Conservation (phyloP, 2,888 invertebrate species). For the Orchestes rusci region DNA sequence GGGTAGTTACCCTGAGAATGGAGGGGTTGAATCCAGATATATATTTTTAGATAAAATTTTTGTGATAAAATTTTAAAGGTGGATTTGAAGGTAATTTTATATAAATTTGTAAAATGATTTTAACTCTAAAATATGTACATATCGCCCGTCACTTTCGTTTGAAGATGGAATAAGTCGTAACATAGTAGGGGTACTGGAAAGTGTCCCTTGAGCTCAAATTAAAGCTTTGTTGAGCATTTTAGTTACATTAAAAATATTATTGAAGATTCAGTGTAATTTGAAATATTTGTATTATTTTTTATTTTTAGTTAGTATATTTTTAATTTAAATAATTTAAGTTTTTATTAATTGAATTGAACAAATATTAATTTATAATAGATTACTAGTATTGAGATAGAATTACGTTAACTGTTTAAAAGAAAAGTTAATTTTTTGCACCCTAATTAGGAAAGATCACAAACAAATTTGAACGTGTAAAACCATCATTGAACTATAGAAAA, state of each 20-base stretch:
- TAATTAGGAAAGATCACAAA: too few species aligned
- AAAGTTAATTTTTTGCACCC: background rate
- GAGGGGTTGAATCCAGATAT: too few species aligned
- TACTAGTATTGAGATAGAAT: background rate
- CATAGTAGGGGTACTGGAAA: constrained; percentile 73
- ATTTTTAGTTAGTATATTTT: too few species aligned
- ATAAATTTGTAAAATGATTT: constrained; percentile 52
- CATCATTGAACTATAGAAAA: too few species aligned
- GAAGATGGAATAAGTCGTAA: constrained; percentile 71
- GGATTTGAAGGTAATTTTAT: constrained; percentile 62
- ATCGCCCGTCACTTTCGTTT: constrained; percentile 71
- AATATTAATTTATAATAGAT: background rate
- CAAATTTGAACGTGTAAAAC: too few species aligned
- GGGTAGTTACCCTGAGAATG: too few species aligned
- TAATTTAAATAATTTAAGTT: too few species aligned
- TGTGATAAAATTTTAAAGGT: too few species aligned
- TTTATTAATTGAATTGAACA: background rate
- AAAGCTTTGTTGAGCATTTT: constrained; percentile 57
- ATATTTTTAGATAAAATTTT: too few species aligned
- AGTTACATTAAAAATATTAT: constrained; percentile 51
- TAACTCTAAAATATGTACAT: constrained; percentile 64
- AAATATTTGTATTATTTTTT: too few species aligned
- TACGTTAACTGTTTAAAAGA: background rate
- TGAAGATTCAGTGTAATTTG: too few species aligned
- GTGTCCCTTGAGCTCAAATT: constrained; percentile 61